Evolutionary conservation across 2,888 invertebrate genomes (phyloP), one percentile per base, ranked within the genome.

Genomic region (Crepidodera aurea): DNA sequence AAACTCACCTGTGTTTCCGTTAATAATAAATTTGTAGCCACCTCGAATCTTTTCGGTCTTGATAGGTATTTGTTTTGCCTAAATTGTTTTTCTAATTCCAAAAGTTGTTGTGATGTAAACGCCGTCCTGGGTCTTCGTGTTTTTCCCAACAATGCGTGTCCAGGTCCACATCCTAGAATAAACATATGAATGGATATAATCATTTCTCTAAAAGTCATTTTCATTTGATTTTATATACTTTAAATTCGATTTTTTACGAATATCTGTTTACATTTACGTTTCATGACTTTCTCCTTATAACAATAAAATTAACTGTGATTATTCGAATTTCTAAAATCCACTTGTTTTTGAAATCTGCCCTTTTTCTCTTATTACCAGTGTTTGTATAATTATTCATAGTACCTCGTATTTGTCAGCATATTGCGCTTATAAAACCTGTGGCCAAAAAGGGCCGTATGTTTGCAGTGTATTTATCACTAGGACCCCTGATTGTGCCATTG

Each of bases 61-160:
- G 98, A 98, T 42, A 99, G 88, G 84, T 99, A 99, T 83, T 99
- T 99, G 86, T 98, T 99, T 86, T 97, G 95, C 65, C 96, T 89
- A 85, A 99, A 99, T 84, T 99, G 98, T 80, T 97, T 94, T 83
- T 99, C 99, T 77, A 99, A 83, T 82, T 99, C 98, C 71, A 99
- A 85, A 15, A 99, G 87, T 77, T 99, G 99, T 78, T 99, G 98
- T 0, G 86, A 94, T 1, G 98, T 99, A 85, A 99, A 99, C 1
- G 99, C 98, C 0, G 99, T 99, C 61, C 99, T 86, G 0, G 99
- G 99, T 69, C 99, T 86, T 59, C 96, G 83, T 37, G 95, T 94
- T 83, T 96, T 95, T 3, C 93, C 92, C 62, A 92, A 82, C 34
- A 92, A 85, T 0, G 94, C 92, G 80, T 94, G 93, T 10, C 91